Base-by-base conservation (phyloP, 2,888 invertebrate species). In the Mechanitis messenoides region DNA sequence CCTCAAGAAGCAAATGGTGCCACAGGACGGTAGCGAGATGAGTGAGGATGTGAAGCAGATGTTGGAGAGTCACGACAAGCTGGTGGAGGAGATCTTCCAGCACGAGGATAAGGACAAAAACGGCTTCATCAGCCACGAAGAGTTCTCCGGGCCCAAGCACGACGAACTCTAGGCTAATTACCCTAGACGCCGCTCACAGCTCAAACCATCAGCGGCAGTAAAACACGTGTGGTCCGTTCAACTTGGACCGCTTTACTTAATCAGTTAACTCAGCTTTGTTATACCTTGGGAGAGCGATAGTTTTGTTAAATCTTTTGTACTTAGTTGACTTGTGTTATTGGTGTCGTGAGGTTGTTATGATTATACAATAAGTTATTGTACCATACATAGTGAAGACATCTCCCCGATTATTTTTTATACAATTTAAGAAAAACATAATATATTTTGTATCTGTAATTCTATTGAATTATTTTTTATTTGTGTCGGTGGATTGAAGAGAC, bases 71-170 rank as follows among this genome's bases (percentile, higher is more conserved):
- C 96, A 98, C 83, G 96, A 97, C 83, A 97, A 97, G 80, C 92
- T 98, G 61, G 96, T 98, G 6, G 96, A 97, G 77, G 98, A 98
- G 84, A 98, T 98, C 78, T 98, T 98, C 93, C 96, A 97, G 80
- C 97, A 98, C 81, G 98, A 98, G 84, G 98, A 98, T 83, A 96
- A 96, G 83, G 97, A 98, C 86, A 97, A 96, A 84, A 98, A 98
- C 78, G 98, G 98, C 65, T 96, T 93, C 88, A 98, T 98, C 74
- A 97, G 98, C 68, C 96, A 97, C 87, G 96, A 95, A 56, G 98
- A 98, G 87, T 98, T 98, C 91, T 97, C 97, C 35, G 98, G 98
- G 3, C 98, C 98, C 20, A 98, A 98, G 83, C 98, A 98, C 85
- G 98, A 98, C 83, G 98, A 98, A 88, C 94, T 98, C 82, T 98